Conservation (phyloP, 2,113 vertebrate genomes). For the Chlorodrepanis virens region DNA sequence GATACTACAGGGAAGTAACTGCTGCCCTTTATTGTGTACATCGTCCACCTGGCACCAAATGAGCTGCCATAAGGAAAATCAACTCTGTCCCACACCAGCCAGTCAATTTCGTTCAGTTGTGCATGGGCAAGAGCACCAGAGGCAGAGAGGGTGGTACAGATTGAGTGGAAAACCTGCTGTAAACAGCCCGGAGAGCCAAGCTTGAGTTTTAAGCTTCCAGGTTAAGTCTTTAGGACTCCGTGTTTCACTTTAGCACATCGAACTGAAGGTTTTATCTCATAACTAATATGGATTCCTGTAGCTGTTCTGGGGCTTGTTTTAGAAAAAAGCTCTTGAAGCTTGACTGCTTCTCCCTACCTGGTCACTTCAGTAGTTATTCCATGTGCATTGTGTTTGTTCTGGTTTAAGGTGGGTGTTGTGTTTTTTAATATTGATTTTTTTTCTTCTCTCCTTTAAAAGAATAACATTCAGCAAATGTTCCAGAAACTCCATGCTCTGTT, state of each 20-base stretch:
- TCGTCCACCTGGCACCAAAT: not conserved
- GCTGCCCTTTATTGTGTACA: not conserved
- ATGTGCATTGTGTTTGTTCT: not conserved
- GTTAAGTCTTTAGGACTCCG: not conserved
- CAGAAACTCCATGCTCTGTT: conserved; percentile 88
- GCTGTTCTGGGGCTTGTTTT: not conserved
- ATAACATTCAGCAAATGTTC: conserved; percentile 95
- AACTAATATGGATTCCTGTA: not conserved
- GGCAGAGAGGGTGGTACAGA: not conserved
- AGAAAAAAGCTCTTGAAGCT: not conserved
- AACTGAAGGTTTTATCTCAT: not conserved
- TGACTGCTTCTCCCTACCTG: not conserved
- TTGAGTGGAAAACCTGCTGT: not conserved
- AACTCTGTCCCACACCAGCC: not conserved
- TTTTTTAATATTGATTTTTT: not conserved
- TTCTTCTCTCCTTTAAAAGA: conserved; percentile 74
- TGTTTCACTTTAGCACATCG: not conserved
- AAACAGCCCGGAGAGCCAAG: not conserved
- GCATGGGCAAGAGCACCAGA: not conserved
- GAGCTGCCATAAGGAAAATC: not conserved
- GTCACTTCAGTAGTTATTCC: not conserved
- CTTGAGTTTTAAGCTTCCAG: not conserved
- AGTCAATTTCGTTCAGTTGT: not conserved
- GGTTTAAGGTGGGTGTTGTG: not conserved
- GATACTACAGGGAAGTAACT: not conserved